A percentile compares a stretch with the other conserved stretches of the same genome.
These are phyloP conservation scores for Melanchra persicariae DNA, from an alignment of 2,888 invertebrate genomes.

Conservation along the genomic window DNA sequence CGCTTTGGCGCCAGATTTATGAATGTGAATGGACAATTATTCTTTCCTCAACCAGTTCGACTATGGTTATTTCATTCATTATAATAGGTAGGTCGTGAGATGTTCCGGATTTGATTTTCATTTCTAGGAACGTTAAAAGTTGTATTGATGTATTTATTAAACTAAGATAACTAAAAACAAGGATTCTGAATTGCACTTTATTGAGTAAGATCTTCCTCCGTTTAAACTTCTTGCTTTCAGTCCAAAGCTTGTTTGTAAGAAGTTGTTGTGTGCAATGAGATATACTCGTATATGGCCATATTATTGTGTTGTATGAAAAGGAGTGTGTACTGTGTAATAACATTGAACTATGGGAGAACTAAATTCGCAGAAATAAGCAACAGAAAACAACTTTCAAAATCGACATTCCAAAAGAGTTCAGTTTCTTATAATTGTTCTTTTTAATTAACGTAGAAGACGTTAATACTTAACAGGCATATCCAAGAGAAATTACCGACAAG, in stretches of 20 bases:
- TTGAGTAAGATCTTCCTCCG: background rate
- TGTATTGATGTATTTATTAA: background rate
- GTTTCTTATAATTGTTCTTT: conserved; percentile 2
- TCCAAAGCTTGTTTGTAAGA: background rate
- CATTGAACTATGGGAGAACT: background rate
- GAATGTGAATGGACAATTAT: conserved; percentile 76
- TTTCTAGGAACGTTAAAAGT: background rate
- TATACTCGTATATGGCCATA: no score
- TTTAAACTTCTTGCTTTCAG: background rate
- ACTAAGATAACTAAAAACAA: background rate
- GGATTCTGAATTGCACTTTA: background rate
- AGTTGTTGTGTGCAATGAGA: background rate
- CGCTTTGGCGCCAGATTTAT: conserved; percentile 79
- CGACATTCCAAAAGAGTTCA: background rate
- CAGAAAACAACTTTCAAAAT: background rate
- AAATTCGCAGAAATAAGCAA: background rate
- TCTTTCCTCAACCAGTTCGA: conserved; percentile 54
- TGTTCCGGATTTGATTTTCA: conserved; percentile 1
- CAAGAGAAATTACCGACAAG: conserved; percentile 14
- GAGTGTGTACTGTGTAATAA: background rate
- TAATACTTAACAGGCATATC: conserved; percentile 7
- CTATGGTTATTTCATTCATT: conserved; percentile 50
- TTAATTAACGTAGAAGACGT: conserved; percentile 17
- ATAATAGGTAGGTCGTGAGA: background rate
- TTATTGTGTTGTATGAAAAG: background rate